Conservation (phyloP, 2,888 invertebrate species). For the Tenthredo notha region DNA sequence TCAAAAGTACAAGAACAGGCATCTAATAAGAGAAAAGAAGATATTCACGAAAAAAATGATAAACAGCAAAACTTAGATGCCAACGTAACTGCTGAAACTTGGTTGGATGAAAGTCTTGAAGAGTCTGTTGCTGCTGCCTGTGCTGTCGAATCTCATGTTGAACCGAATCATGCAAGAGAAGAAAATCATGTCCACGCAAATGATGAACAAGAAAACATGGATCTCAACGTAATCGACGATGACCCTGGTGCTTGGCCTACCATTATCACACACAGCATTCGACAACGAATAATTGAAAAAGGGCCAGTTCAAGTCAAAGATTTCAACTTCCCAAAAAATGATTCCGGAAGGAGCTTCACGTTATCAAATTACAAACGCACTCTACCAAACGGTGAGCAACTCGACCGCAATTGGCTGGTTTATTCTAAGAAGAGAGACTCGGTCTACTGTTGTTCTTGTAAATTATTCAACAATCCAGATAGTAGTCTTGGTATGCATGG, state of each 20-base stretch:
- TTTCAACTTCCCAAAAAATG: neutral
- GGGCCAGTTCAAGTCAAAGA: conserved; percentile 2
- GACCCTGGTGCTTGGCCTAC: neutral
- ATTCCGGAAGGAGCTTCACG: neutral
- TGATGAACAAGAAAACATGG: neutral
- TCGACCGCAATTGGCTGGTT: neutral
- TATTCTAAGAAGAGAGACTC: neutral
- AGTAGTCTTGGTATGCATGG: too few relatives aligned
- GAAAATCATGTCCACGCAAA: neutral
- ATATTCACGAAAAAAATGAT: too few relatives aligned
- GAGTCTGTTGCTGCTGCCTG: neutral
- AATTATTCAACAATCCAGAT: too few relatives aligned
- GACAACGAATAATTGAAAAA: neutral
- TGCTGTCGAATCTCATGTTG: neutral
- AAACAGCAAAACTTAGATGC: too few relatives aligned
- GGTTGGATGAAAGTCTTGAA: too few relatives aligned
- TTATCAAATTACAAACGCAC: conserved; percentile 10
- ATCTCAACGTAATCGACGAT: neutral
- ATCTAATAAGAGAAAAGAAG: too few relatives aligned
- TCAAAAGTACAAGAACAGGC: too few relatives aligned
- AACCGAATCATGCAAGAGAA: neutral
- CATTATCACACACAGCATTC: neutral
- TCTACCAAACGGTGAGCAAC: conserved; percentile 26
- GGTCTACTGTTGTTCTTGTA: neutral
- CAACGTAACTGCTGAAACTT: too few relatives aligned